Base-by-base conservation (phyloP, 2,888 invertebrate species). In the Branchipolynoe longqiensis region DNA sequence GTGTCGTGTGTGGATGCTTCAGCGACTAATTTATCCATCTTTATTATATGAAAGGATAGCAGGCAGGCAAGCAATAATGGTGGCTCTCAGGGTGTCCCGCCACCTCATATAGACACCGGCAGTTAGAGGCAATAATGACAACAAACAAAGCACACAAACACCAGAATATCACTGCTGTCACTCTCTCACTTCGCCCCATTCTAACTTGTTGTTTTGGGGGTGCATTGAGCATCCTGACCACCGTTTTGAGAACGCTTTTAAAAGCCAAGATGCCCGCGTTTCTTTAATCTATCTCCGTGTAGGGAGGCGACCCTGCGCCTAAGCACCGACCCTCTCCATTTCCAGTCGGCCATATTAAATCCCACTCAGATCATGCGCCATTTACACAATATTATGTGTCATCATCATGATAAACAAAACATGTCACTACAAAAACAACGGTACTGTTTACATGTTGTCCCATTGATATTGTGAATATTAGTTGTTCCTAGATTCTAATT, bases 11-110 rank as follows among this genome's bases (percentile, higher is more conserved):
- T 40, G 41, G 78, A 54, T 78, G 48, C 25, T n/a, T 25, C 78
- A 48, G 41, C 78, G 78, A 41, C 78, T 78, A 78, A 78, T 78
- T 78, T 78, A 78, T 78, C 78, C 78, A 78, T 78, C 78, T 54
- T 78, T 78, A 78, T 78, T 78, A 78, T 78, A 78, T 78, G 78
- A 78, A 78, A 78, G 78, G 78, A 41, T 78, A 54, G 78, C 78
- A 78, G 41, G 78, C 78, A 78, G 33, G 78, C 78, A 78, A 28
- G 78, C 78, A 78, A 78, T 78, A 78, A 78, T 78, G 78, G 78
- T 14, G 78, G 78, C 78, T 78, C 41, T 41, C 14, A 14, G 78
- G 40, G 31, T 62, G 3, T 28, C 6, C 33, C 62, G 33, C 12
- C 31, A 28, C 33, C 6, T 62, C 28, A 18, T 62, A 33, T 38